Evolutionary conservation across 2,888 invertebrate species (phyloP).

Genomic region (Argyresthia goedartella): DNA sequence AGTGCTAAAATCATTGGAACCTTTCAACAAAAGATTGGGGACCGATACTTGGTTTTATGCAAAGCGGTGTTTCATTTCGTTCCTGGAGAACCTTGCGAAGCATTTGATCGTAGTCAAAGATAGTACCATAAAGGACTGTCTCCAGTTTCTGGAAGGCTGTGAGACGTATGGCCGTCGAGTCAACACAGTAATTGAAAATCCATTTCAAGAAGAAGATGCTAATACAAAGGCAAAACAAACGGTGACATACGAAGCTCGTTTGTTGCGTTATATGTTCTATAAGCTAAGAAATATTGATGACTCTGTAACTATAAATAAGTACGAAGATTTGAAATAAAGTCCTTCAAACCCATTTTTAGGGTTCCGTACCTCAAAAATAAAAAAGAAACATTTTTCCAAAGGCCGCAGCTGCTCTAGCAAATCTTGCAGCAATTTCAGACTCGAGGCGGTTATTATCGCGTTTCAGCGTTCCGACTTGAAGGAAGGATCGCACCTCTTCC

Average conservation of each 20-base stretch:
- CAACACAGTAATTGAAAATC: constrained; percentile 85
- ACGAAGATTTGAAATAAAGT: constrained; percentile 61
- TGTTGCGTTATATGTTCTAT: constrained; percentile 84
- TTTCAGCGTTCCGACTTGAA: too few species aligned
- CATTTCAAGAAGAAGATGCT: constrained; percentile 78
- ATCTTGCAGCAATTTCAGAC: constrained; percentile 70
- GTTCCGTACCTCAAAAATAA: constrained; percentile 72
- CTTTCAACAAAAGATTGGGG: constrained; percentile 93
- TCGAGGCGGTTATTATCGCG: too few species aligned
- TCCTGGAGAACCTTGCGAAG: constrained; percentile 90
- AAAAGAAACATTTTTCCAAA: constrained; percentile 76
- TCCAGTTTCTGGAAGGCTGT: constrained; percentile 91
- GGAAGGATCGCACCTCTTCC: too few species aligned
- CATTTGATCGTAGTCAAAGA: constrained; percentile 92
- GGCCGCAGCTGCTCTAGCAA: constrained; percentile 77
- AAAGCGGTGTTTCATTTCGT: constrained; percentile 94
- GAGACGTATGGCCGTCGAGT: constrained; percentile 89
- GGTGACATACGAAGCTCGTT: constrained; percentile 90
- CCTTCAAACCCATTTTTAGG: constrained; percentile 39
- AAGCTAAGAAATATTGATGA: constrained; percentile 72
- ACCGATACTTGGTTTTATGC: constrained; percentile 99
- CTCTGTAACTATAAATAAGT: constrained; percentile 63
- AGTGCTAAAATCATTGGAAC: constrained; percentile 96
- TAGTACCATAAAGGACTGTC: constrained; percentile 87
- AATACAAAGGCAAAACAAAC: constrained; percentile 87